A percentile compares a stretch with the other conserved stretches of the same genome.
phyloP scores from a whole-genome alignment of 2,113 vertebrate species.

The Nothocercus nigrocapillus region DNA sequence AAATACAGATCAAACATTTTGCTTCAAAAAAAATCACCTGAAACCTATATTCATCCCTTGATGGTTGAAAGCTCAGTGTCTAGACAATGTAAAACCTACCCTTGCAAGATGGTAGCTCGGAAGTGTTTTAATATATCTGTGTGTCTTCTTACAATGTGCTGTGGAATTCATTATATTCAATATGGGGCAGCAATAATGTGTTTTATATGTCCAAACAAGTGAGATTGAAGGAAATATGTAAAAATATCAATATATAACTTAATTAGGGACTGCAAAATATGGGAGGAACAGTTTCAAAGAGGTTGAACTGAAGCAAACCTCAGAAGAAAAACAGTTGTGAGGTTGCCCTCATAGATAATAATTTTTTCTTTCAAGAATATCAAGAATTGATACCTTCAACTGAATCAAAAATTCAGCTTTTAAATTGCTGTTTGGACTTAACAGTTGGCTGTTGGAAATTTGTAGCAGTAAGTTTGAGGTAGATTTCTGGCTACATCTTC shows the following conservation, averaged over 20 bases:
- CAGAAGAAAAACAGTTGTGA: not conserved
- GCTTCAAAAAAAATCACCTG: not conserved
- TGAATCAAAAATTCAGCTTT: not conserved
- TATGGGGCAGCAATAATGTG: not conserved
- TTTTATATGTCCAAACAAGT: not conserved
- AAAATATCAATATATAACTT: not conserved
- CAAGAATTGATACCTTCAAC: not conserved
- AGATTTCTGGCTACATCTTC: not conserved
- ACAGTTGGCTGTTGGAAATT: not conserved
- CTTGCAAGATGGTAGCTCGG: not conserved
- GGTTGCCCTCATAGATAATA: not conserved
- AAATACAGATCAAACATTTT: not conserved
- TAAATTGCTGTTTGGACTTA: not conserved
- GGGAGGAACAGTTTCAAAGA: not conserved
- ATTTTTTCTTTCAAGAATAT: not conserved
- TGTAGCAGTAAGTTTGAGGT: not conserved
- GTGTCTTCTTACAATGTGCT: not conserved
- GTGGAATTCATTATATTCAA: not conserved
- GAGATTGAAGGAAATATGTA: not conserved
- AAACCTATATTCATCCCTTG: not conserved
- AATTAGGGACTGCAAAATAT: not conserved
- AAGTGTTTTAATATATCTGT: not conserved
- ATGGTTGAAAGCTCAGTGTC: not conserved
- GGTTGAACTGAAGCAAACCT: not conserved
- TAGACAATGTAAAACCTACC: not conserved